Evolutionary conservation across 2,797 vertebrate species (phyloP), one percentile per base, ranked within the genome.

Genomic region (Synaphobranchus kaupii): DNA sequence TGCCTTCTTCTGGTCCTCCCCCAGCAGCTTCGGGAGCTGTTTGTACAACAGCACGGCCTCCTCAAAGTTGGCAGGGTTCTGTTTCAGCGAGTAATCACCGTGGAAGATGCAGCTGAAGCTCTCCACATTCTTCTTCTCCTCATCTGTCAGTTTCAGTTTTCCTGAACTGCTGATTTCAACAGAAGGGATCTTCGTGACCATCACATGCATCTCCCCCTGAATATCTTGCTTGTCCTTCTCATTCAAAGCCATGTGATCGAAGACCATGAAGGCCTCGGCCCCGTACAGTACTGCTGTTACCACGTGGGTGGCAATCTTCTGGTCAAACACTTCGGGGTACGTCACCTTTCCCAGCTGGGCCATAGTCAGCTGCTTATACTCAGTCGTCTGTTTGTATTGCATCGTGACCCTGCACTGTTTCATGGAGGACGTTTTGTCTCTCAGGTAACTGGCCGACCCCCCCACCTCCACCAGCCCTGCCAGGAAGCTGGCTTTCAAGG

Each of bases 21-120:
- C n/a, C n/a, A n/a, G n/a, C n/a, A n/a, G n/a, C n/a, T n/a, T n/a
- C n/a, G n/a, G n/a, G n/a, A n/a, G n/a, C n/a, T n/a, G n/a, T n/a
- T n/a, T n/a, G n/a, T n/a, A n/a, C n/a, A n/a, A n/a, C n/a, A 88
- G 3, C 54, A 91, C 4, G 5, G 90, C 90, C 15, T 92, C 90
- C 50, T 13, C 12, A 17, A 73, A 92, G 4, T 78, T 89, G 1
- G 89, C 86, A 3, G 90, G 86, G 47, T 91, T 89, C 20, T 87
- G 39, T 0, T 89, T 8, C 78, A 90, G 52, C 4, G 28, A 4
- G 17, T 85, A 81, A 44, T 91, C 91, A 25, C 91, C 90, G 20
- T 91, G 73, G 83, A 91, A 90, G 1, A 66, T 91, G 50, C 88
- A 89, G 5, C 12, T 85, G 25, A 91, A 52, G 31, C 85, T 85